Percentiles rank a stretch among this genome's conserved stretches.
Conservation (phyloP, 2,888 invertebrate species). For the Petrolisthes cinctipes region DNA sequence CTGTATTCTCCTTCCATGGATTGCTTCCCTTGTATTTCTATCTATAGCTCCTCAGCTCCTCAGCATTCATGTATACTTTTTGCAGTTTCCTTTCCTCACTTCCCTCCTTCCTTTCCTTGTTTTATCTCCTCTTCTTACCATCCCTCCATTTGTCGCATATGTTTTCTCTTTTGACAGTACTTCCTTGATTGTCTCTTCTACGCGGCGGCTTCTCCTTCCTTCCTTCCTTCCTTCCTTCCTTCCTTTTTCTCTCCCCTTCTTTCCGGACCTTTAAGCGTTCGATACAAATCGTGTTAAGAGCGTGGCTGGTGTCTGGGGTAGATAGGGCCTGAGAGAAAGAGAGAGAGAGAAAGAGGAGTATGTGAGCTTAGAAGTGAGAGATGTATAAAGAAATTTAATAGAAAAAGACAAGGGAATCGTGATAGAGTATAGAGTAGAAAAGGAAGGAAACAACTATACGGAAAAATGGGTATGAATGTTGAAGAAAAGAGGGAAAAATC, state of each 20-base stretch:
- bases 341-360: neutral
- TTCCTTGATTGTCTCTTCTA: neutral
- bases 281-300: conserved; percentile 6
- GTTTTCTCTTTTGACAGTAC: neutral
- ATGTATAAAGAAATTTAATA: neutral
- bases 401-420: too few relatives aligned
- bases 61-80: too few relatives aligned
- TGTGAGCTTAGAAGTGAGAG: neutral
- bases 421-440: too few relatives aligned
- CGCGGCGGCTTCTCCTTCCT: neutral
- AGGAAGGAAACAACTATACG: too few relatives aligned
- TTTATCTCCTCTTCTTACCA: neutral
- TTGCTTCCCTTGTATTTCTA: too few relatives aligned
- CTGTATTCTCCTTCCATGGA: too few relatives aligned
- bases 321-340: neutral
- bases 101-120: neutral
- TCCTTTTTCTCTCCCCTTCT: neutral
- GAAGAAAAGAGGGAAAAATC: too few relatives aligned
- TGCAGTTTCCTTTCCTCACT: neutral
- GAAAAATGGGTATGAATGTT: too few relatives aligned
- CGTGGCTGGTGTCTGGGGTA: neutral
- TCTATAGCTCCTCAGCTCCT: too few relatives aligned
- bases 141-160: neutral
- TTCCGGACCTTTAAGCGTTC: neutral
- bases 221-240: neutral